A percentile compares a stretch with the other conserved stretches of the same genome.
phyloP scores from a whole-genome alignment of 2,797 vertebrate genomes.

The Sebastes diploproa region DNA sequence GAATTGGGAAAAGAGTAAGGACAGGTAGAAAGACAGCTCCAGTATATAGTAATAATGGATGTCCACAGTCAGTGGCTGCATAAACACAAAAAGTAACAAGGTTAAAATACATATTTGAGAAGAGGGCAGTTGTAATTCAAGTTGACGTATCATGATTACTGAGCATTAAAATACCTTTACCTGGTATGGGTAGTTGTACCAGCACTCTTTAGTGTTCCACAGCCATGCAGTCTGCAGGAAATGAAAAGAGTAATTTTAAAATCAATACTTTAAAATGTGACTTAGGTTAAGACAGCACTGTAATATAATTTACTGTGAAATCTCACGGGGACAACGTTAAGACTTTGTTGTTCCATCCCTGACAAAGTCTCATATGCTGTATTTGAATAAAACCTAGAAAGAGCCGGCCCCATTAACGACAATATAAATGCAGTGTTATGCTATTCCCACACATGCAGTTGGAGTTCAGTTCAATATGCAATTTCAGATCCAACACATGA shows the following conservation, averaged over 20 bases:
- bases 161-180: slow-evolving; percentile 75
- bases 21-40: slow-evolving; percentile 97
- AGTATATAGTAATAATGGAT: slow-evolving; percentile 97
- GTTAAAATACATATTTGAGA: slow-evolving; percentile 23
- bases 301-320: not conserved
- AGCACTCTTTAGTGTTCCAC: slow-evolving; percentile 97
- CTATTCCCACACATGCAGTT: not conserved
- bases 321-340: not conserved
- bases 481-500: slow-evolving; percentile 25
- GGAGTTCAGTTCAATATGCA: slow-evolving; percentile 16
- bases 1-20: slow-evolving; percentile 96
- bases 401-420: not conserved
- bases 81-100: slow-evolving; percentile 40
- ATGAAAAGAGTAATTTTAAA: not conserved
- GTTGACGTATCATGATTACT: not conserved
- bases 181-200: slow-evolving; percentile 98
- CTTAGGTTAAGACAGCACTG: not conserved
- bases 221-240: slow-evolving; percentile 90
- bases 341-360: not conserved
- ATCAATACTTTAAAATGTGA: not conserved
- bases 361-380: not conserved
- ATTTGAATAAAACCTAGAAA: slow-evolving; percentile 7
- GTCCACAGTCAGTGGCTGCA: slow-evolving; percentile 93
- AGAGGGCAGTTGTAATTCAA: not conserved
- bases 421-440: not conserved